These are phyloP conservation scores for Sapajus apella DNA, from an alignment of 2,113 vertebrate species.

Conservation along the genomic window DNA sequence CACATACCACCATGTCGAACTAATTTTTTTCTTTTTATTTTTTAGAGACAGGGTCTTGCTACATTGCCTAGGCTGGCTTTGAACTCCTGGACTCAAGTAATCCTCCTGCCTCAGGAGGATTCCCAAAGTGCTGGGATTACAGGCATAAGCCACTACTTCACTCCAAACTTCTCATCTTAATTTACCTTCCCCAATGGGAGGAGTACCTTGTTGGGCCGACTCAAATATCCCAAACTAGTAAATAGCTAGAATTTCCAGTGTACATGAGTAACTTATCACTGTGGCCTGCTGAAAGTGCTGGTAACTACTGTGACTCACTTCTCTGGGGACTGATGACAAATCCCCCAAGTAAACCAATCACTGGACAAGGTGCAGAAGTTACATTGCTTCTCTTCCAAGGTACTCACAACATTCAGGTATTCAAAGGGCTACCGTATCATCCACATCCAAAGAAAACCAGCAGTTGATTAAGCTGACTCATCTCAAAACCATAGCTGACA, in stretches of 20 bases:
- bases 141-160: no score
- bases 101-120: no score
- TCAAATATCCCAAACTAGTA: conserved; percentile 18
- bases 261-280: background rate
- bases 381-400: background rate
- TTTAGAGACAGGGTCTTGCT: no score
- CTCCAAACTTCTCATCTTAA: background rate
- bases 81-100: no score
- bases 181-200: background rate
- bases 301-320: background rate
- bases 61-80: no score
- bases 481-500: background rate
- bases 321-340: background rate
- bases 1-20: no score
- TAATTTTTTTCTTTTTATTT: no score
- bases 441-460: background rate
- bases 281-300: background rate
- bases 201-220: background rate
- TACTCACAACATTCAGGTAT: background rate
- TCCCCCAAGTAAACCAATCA: background rate
- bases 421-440: background rate
- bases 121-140: no score
- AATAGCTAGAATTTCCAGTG: background rate
- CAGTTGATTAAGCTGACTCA: background rate
- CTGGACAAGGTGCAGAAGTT: background rate